Evolutionary conservation across 2,888 invertebrate species (phyloP).

Genomic region (Cheilosia grossa): DNA sequence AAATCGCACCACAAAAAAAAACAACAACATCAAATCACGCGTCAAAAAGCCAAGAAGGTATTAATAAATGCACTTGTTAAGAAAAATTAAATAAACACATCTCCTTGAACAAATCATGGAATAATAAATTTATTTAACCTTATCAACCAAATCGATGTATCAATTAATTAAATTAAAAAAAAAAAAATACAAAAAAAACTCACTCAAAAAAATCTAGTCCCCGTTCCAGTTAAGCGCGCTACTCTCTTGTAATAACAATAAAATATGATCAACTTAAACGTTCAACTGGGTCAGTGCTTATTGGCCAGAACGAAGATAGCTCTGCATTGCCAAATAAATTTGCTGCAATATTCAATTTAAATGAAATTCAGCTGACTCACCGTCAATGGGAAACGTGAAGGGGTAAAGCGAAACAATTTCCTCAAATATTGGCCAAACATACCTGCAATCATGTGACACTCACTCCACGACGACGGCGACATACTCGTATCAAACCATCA

Average conservation of each 20-base stretch:
- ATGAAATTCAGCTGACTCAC: constrained; percentile 55
- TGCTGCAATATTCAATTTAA: constrained; percentile 44
- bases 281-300: constrained; percentile 69
- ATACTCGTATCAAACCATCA: constrained; percentile 1
- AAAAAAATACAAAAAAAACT: constrained; percentile 7
- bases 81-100: too few relatives aligned
- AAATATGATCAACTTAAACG: neutral
- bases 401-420: neutral
- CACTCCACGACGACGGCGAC: neutral
- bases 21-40: too few relatives aligned
- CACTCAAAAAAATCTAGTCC: constrained; percentile 40
- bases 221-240: constrained; percentile 60
- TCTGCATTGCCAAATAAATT: constrained; percentile 57
- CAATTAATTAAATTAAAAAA: constrained; percentile 13
- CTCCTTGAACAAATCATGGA: constrained; percentile 23
- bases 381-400: neutral
- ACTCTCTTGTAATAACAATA: constrained; percentile 32
- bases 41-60: too few relatives aligned
- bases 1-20: too few relatives aligned
- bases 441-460: constrained; percentile 10
- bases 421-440: constrained; percentile 12
- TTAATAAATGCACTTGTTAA: too few relatives aligned
- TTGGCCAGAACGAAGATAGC: constrained; percentile 51
- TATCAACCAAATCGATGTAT: constrained; percentile 26
- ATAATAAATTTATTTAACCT: constrained; percentile 20